Evolutionary conservation across 1,140 invertebrate genomes (phyloP), one percentile per base, ranked within the genome.

Genomic region (Muscidifurax raptorellus): DNA sequence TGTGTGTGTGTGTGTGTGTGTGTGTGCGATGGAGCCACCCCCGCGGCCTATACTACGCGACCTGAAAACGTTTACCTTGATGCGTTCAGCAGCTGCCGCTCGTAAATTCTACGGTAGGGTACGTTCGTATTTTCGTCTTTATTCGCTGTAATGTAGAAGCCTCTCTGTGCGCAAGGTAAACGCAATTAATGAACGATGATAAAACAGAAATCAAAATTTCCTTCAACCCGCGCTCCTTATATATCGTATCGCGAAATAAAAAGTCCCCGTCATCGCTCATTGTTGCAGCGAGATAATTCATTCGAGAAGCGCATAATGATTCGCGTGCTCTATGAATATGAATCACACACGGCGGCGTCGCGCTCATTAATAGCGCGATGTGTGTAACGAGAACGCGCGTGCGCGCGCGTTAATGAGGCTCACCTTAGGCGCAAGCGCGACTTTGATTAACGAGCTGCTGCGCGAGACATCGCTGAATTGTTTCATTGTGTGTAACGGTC

Each of bases 1-100:
- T n/a, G n/a, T n/a, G n/a, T n/a, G n/a, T n/a, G n/a, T n/a, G n/a
- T n/a, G n/a, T n/a, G n/a, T n/a, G n/a, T n/a, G n/a, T n/a, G n/a
- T n/a, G n/a, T n/a, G n/a, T n/a, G n/a, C n/a, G n/a, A n/a, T n/a
- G 47, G 18, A 52, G 52, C 52, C 52, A n/a, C 28, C 75, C 44
- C 36, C 87, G 90, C 89, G 87, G 87, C 88, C 86, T 88, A 89
- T 91, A 92, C 92, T 92, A 92, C 91, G 89, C 92, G 90, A 92
- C 90, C 92, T 92, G 90, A 93, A 93, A 93, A 93, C 92, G 91
- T 92, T 90, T 88, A 90, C 89, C 91, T 74, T 80, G 75, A 80
- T 59, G 52, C 52, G 52, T n/a, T 59, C 44, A 3, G 44, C 44
- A 47, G 44, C 44, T 44, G 40, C 9, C 40, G 40, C 47, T 59